These are phyloP conservation scores for Epinephelus malabaricus DNA, from an alignment of 2,797 vertebrate genomes.

Conservation along the genomic window DNA sequence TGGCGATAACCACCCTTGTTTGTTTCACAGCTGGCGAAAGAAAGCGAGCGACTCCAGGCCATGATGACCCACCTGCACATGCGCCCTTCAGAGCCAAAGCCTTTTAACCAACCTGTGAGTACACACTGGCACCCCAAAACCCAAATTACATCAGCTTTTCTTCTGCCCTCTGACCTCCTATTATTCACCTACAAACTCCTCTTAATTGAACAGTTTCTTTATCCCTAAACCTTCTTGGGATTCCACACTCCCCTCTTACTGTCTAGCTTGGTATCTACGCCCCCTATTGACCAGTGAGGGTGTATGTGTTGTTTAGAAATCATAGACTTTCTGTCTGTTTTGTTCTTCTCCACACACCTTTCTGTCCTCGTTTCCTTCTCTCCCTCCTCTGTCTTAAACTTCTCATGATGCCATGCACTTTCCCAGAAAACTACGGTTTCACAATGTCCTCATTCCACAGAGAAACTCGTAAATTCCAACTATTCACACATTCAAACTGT, in stretches of 20 bases:
- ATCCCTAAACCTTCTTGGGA: constrained; percentile 12
- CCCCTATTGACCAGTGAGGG: constrained; percentile 79
- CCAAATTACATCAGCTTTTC: background rate
- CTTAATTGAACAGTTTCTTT: constrained; percentile 23
- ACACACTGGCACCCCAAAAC: constrained; percentile 4
- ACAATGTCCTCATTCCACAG: constrained; percentile 12
- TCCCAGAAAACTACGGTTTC: background rate
- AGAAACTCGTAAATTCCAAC: constrained; percentile 26
- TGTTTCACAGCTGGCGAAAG: constrained; percentile 93
- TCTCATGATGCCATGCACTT: constrained; percentile 4
- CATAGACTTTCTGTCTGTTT: constrained; percentile 21
- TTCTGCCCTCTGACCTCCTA: constrained; percentile 10
- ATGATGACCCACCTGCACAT: constrained; percentile 99
- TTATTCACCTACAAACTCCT: constrained; percentile 12
- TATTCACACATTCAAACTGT: constrained; percentile 23
- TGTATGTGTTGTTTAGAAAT: constrained; percentile 52
- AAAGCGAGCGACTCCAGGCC: constrained; percentile 97
- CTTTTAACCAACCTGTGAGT: constrained; percentile 96
- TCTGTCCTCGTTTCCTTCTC: background rate
- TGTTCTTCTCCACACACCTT: background rate
- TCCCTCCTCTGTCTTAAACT: constrained; percentile 16
- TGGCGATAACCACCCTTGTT: constrained; percentile 37
- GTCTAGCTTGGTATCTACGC: constrained; percentile 71
- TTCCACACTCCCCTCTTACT: constrained; percentile 3
- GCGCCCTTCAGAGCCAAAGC: constrained; percentile 99